Base-by-base conservation (phyloP, 2,797 vertebrate species). In the Limosa lapponica region DNA sequence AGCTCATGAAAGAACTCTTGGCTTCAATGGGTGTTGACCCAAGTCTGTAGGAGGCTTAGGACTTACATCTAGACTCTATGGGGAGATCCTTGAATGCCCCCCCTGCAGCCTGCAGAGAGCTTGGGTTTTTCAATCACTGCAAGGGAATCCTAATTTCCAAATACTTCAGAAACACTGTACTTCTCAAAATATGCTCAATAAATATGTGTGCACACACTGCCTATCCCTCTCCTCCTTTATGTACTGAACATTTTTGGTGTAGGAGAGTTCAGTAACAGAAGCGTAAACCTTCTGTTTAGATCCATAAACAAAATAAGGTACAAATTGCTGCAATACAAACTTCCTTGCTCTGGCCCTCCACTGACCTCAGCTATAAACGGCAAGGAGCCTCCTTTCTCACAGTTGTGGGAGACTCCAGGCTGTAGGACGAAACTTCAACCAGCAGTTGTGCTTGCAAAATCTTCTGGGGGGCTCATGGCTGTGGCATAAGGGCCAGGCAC, bases 291-390 rank as follows among this genome's bases (percentile, higher is more conserved):
- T 96, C 87, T 97, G 95, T 94, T 97, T 97, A 96, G 90, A 94
- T 97, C 89, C 91, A 85, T 87, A 97, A 97, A 95, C 91, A 96
- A 95, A 95, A 97, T 96, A 96, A 96, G 96, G 95, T 96, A 96
- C 92, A 96, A 97, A 97, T 73, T 96, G 92, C 94, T 96, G 92
- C 94, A 96, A 90, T 93, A 82, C 91, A 96, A 94, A 95, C 95
- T 97, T 97, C 96, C 96, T 97, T 67, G 84, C 94, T 71, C 84
- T 96, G 96, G 83, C 96, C 96, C 75, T 94, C 58, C 94, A 2
- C 58, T 96, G 96, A 97, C 97, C 97, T 90, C 82, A 36, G 83
- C 85, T 86, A 86, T 93, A 94, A 96, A 96, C 1, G 80, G 95
- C 73, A 54, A 90, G 51, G 77, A 96, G 81, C 72, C 93, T 94